A percentile compares a stretch with the other conserved stretches of the same genome.
phyloP scores from a whole-genome alignment of 2,888 invertebrate genomes.

The Ophraella communa region DNA sequence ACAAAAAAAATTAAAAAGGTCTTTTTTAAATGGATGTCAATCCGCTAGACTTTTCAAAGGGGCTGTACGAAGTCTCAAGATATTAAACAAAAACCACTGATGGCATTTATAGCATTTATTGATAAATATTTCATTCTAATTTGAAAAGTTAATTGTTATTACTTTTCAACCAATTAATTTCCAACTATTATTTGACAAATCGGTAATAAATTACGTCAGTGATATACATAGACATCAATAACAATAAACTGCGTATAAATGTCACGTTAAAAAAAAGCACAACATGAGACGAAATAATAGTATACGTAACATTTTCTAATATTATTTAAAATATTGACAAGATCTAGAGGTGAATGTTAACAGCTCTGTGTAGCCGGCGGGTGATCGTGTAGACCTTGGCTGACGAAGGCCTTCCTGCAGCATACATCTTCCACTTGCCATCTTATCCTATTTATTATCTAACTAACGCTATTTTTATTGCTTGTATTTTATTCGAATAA shows the following conservation, averaged over 20 bases:
- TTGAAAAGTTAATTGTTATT: too few species aligned
- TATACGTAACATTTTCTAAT: constrained; percentile 19
- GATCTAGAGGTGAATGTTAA: constrained; percentile 44
- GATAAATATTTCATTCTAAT: neutral
- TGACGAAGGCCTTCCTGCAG: constrained; percentile 52
- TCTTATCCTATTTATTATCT: constrained; percentile 46
- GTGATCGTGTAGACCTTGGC: constrained; percentile 53
- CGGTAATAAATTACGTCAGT: neutral
- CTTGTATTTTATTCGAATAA: constrained; percentile 36
- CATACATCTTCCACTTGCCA: constrained; percentile 51
- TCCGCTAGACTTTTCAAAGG: too few species aligned
- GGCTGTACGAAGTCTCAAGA: too few species aligned
- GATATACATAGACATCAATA: neutral
- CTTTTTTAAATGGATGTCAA: too few species aligned
- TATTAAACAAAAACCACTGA: too few species aligned
- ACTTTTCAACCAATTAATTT: neutral
- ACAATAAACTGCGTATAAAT: constrained; percentile 1
- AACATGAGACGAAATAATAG: constrained; percentile 12
- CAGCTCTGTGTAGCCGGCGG: constrained; percentile 42
- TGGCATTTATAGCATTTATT: neutral
- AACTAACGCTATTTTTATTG: constrained; percentile 40
- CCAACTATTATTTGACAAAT: neutral
- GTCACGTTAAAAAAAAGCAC: constrained; percentile 14
- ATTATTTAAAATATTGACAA: constrained; percentile 31
- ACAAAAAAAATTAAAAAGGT: too few species aligned